Conservation (phyloP, 2,888 invertebrate genomes). For the Sarcophaga variegata region DNA sequence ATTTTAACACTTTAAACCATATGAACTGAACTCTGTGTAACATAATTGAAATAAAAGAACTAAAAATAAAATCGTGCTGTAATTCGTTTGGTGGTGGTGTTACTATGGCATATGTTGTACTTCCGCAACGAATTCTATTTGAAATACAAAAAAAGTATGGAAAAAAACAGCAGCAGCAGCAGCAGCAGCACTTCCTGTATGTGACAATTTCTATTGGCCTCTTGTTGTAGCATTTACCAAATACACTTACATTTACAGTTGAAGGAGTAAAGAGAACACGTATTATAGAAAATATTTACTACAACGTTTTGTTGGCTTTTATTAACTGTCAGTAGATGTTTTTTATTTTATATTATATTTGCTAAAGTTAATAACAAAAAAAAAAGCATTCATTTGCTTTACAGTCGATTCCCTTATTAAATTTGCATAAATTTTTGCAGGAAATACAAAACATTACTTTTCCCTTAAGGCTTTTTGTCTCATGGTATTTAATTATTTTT, state of each 20-base stretch:
- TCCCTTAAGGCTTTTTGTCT: too few relatives aligned
- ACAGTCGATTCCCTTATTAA: not conserved
- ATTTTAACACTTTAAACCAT: constrained; percentile 18
- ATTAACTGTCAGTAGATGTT: too few relatives aligned
- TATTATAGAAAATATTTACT: too few relatives aligned
- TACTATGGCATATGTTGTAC: constrained; percentile 2
- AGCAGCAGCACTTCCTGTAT: constrained; percentile 45
- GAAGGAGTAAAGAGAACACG: not conserved
- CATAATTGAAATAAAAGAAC: constrained; percentile 16
- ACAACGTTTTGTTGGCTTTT: too few relatives aligned
- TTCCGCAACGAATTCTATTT: constrained; percentile 57
- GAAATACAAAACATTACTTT: not conserved
- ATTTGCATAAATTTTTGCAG: not conserved
- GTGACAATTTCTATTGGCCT: constrained; percentile 32
- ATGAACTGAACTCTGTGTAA: not conserved
- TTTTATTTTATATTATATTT: too few relatives aligned
- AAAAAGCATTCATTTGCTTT: too few relatives aligned
- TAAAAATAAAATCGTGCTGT: not conserved
- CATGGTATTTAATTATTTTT: too few relatives aligned
- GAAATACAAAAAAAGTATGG: not conserved
- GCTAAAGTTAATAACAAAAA: too few relatives aligned
- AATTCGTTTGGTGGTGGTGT: not conserved
- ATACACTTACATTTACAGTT: not conserved
- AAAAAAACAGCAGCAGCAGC: not conserved
- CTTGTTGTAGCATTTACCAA: not conserved